Evolutionary conservation across 2,888 invertebrate genomes (phyloP).

Genomic region (Eupithecia abbreviata): DNA sequence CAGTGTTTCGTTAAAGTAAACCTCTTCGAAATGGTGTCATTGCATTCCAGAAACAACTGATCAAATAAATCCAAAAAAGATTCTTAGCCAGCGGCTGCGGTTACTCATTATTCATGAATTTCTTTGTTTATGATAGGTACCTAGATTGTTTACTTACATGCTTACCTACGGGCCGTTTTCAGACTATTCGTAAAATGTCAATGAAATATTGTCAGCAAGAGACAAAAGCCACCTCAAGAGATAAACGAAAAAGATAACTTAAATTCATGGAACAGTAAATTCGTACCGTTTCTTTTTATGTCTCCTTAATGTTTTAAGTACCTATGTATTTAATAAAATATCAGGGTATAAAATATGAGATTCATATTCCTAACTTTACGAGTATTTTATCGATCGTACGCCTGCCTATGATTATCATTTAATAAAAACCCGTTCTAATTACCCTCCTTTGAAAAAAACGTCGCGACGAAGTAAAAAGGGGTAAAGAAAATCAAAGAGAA

Average conservation of each 20-base stretch:
- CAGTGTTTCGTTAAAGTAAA: conserved; percentile 56
- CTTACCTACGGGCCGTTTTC: conserved; percentile 12
- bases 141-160: conserved; percentile 31
- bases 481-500: conserved; percentile 77
- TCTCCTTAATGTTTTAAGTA: not conserved
- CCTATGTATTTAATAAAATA: not conserved
- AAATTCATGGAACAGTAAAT: not conserved
- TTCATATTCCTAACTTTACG: conserved; percentile 6
- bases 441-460: conserved; percentile 61
- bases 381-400: conserved; percentile 28
- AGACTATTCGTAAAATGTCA: not conserved
- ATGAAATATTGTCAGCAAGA: not conserved
- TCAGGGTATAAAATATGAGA: not conserved
- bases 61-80: conserved; percentile 76
- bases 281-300: not conserved
- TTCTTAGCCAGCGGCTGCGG: conserved; percentile 43
- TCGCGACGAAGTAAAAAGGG: conserved; percentile 39
- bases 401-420: conserved; percentile 34
- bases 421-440: conserved; percentile 56
- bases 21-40: conserved; percentile 54
- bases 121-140: conserved; percentile 49
- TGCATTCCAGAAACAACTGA: conserved; percentile 72
- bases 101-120: conserved; percentile 41
- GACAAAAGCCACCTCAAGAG: not conserved
- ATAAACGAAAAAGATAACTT: not conserved